Evolutionary conservation across 2,797 vertebrate genomes (phyloP).

Genomic region (Oceanodroma leucorhoa): DNA sequence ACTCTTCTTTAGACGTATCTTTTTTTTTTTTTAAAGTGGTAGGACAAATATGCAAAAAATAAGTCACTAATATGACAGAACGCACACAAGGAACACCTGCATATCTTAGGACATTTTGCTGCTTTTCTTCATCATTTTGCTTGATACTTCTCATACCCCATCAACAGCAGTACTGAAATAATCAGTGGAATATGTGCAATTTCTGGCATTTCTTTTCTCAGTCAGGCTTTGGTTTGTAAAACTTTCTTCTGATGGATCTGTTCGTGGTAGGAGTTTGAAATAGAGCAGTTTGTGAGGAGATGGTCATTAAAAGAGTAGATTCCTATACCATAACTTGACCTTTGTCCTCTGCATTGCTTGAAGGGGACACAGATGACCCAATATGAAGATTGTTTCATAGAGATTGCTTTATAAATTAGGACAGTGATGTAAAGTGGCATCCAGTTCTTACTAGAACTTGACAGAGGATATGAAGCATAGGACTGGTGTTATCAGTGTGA

Average conservation of each 20-base stretch:
- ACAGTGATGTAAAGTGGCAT: not conserved
- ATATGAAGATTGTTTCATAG: not conserved
- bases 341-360: not conserved
- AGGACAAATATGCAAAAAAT: not conserved
- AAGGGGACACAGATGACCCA: not conserved
- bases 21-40: not conserved
- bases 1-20: not conserved
- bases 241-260: not conserved
- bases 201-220: not conserved
- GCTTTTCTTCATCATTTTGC: not conserved
- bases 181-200: not conserved
- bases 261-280: not conserved
- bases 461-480: not conserved
- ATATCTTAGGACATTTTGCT: fast-evolving
- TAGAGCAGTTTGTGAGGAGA: not conserved
- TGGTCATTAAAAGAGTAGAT: not conserved
- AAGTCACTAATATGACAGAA: not conserved
- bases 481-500: not conserved
- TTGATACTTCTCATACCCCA: not conserved
- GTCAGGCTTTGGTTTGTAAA: not conserved
- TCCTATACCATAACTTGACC: not conserved
- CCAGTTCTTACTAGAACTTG: not conserved
- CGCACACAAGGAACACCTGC: not conserved
- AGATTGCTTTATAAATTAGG: not conserved
- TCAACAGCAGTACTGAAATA: not conserved